These are phyloP conservation scores for Thripadectes ignobilis DNA, from an alignment of 2,797 vertebrate genomes.

Conservation along the genomic window DNA sequence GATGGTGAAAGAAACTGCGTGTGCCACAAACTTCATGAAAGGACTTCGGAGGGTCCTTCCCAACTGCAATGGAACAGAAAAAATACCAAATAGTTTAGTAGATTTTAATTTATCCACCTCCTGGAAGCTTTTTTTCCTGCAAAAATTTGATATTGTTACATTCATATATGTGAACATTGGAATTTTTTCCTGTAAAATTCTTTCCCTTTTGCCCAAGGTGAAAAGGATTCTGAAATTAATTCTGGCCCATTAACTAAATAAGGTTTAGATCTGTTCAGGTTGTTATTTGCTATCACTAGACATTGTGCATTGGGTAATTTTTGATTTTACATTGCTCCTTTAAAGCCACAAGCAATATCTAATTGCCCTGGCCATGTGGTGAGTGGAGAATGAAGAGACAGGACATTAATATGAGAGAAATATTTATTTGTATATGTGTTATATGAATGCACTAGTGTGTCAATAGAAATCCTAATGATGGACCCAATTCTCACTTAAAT, in stretches of 20 bases:
- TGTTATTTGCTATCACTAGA: background rate
- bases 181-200: background rate
- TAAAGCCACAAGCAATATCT: background rate
- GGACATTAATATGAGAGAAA: background rate
- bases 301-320: background rate
- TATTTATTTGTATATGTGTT: background rate
- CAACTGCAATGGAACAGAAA: constrained; percentile 77
- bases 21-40: constrained; percentile 98
- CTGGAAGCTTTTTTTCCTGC: background rate
- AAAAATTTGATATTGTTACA: background rate
- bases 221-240: background rate
- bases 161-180: background rate
- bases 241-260: background rate
- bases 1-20: constrained; percentile 95
- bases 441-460: accelerated
- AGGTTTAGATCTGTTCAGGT: background rate
- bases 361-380: background rate
- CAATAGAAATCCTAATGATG: background rate
- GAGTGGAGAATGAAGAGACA: background rate
- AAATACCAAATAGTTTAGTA: background rate
- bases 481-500: background rate
- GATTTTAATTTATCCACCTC: background rate
- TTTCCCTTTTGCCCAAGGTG: background rate
- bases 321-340: background rate
- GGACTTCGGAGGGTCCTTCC: constrained; percentile 93